Evolutionary conservation across 2,888 invertebrate genomes (phyloP), one percentile per base, ranked within the genome.

Genomic region (Iphiclides podalirius): DNA sequence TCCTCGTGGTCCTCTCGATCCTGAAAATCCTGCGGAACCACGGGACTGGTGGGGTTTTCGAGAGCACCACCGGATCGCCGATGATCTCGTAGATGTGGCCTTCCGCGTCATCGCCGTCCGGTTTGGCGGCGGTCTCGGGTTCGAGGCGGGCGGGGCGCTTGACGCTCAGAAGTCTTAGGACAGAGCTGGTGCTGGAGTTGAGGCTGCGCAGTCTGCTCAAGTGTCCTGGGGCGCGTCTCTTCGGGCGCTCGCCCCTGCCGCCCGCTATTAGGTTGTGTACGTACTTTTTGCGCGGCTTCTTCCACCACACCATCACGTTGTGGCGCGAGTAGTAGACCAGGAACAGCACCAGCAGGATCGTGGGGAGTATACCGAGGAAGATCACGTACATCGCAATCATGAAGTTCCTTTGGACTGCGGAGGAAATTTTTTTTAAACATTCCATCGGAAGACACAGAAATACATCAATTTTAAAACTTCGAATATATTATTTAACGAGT

Each of bases 361-460:
- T 78, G 0, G 97, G 97, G 47, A 97, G 89, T 60, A 97, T 93
- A 15, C 95, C 94, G 63, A 98, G 91, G 91, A 97, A 96, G 64
- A 97, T 92, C 58, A 98, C 91, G 77, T 95, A 95, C 89, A 98
- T 90, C 23, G 94, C 94, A 53, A 94, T 93, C 71, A 95, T 92
- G 75, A 96, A 92, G 65, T 93, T 93, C 60, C 91, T 91, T 72
- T 93, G 91, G 57, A 94, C 96, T 96, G 90, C 26, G 54, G 62
- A 65, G 38, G 54, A 52, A 56, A 58, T 20, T 20, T 20, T 20
- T 20, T n/a, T n/a, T n/a, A n/a, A n/a, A n/a, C n/a, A n/a, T n/a
- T n/a, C n/a, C n/a, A n/a, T n/a, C n/a, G n/a, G n/a, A n/a, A n/a
- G n/a, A n/a, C n/a, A n/a, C n/a, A n/a, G n/a, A n/a, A n/a, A n/a